These are phyloP conservation scores for Aramus guarauna DNA, from an alignment of 2,113 vertebrate species.

Conservation along the genomic window DNA sequence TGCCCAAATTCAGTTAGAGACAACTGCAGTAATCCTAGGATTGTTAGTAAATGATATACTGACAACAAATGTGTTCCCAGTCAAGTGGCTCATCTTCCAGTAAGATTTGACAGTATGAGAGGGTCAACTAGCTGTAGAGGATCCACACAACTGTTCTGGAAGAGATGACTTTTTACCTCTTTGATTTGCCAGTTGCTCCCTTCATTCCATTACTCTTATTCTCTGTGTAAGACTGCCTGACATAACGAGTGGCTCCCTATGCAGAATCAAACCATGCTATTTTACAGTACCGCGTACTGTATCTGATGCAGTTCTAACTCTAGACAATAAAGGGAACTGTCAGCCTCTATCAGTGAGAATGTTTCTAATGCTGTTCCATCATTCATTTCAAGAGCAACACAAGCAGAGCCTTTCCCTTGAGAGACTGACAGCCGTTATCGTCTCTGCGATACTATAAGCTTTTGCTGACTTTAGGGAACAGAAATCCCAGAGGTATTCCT, in stretches of 20 bases:
- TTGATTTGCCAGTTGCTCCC: background rate
- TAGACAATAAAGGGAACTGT: background rate
- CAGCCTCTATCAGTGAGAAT: background rate
- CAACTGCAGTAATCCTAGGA: background rate
- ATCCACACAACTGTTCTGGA: background rate
- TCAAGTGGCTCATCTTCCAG: background rate
- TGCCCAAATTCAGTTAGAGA: background rate
- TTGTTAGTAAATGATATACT: background rate
- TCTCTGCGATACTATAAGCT: conserved; percentile 6
- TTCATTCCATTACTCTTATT: background rate
- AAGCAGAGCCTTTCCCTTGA: background rate
- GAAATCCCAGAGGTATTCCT: background rate
- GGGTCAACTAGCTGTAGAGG: background rate
- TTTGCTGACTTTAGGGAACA: conserved; percentile 28
- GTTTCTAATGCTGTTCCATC: conserved; percentile 18
- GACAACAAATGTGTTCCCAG: background rate
- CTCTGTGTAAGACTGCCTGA: background rate
- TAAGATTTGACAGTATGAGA: background rate
- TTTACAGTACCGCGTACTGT: background rate
- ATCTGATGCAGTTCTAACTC: background rate
- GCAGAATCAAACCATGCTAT: background rate
- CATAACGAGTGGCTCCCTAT: background rate
- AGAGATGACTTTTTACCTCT: background rate
- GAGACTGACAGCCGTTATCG: conserved; percentile 17
- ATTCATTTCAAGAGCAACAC: background rate